Conservation (phyloP, 2,888 invertebrate genomes). For the Plebejus argus region DNA sequence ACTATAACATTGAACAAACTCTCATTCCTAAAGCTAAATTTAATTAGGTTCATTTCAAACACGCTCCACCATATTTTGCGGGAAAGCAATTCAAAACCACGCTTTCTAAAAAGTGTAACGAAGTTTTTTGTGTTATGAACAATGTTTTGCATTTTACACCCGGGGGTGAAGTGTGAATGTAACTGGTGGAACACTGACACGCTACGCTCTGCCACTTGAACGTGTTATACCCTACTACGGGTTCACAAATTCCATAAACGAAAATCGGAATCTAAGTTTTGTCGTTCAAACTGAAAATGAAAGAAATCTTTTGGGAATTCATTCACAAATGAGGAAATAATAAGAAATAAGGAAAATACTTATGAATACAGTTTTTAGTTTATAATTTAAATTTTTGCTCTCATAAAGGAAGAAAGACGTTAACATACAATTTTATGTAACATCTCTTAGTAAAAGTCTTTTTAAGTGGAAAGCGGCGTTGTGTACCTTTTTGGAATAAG, state of each 20-base stretch:
- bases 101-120: neutral
- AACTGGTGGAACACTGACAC: constrained; percentile 37
- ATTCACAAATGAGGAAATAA: too few relatives aligned
- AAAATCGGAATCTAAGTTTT: too few relatives aligned
- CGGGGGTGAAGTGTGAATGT: neutral
- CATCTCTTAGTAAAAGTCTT: too few relatives aligned
- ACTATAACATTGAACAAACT: neutral
- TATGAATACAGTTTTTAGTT: too few relatives aligned
- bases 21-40: neutral
- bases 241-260: neutral
- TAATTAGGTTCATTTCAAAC: neutral
- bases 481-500: too few relatives aligned
- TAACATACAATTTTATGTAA: too few relatives aligned
- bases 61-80: neutral
- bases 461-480: too few relatives aligned
- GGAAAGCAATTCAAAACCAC: neutral
- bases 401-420: too few relatives aligned
- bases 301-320: too few relatives aligned
- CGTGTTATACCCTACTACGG: constrained; percentile 14
- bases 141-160: constrained; percentile 12
- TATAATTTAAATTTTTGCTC: too few relatives aligned
- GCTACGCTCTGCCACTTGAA: constrained; percentile 36
- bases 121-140: constrained; percentile 19
- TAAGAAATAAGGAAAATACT: too few relatives aligned
- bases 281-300: too few relatives aligned